Percentiles rank a stretch among this genome's conserved stretches.
Conservation (phyloP, 1,140 invertebrate genomes). For the Zaprionus vittiger region DNA sequence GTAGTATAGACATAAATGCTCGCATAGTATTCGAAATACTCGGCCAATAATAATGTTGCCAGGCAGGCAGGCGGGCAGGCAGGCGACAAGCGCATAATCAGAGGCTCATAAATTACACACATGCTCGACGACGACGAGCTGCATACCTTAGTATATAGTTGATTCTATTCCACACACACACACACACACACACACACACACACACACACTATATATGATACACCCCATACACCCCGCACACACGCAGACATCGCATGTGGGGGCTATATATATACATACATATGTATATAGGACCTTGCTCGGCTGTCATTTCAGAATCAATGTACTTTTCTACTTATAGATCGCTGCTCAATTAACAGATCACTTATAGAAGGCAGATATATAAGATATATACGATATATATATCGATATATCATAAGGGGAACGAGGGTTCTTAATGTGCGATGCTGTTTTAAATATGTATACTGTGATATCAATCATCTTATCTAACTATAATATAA, state of each 20-base stretch:
- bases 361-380: background rate
- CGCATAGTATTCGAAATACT: slow-evolving; percentile 2
- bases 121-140: slow-evolving; percentile 9
- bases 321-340: background rate
- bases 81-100: slow-evolving; percentile 51
- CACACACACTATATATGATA: background rate
- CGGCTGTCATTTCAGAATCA: background rate
- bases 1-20: background rate
- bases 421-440: too few species aligned
- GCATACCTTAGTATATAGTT: slow-evolving; percentile 4
- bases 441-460: too few species aligned
- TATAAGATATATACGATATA: background rate
- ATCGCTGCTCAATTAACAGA: background rate
- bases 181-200: background rate
- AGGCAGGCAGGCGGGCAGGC: slow-evolving; percentile 30
- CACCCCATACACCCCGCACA: too few species aligned
- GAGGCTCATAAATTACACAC: slow-evolving; percentile 55
- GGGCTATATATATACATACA: background rate
- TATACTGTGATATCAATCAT: too few species aligned
- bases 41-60: slow-evolving; percentile 33
- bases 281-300: slow-evolving; percentile 6
- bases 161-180: background rate
- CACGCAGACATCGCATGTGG: background rate
- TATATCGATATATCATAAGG: background rate
- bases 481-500: too few species aligned